These are phyloP conservation scores for silkworm (Bombyx mori) DNA, from an alignment of 1,140 invertebrate species.

Conservation along the genomic window ASM3026992v2 NC_085128.1:8081501-8082000, in stretches of 20 bases:
- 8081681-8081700: slow-evolving; percentile 33
- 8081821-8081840: slow-evolving; percentile 40
- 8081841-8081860: slow-evolving; percentile 33
- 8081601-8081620: slow-evolving; percentile 1
- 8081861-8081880: slow-evolving; percentile 62
- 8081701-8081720: slow-evolving; percentile 27
- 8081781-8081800: slow-evolving; percentile 26
- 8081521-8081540: too few species aligned
- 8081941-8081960: background rate
- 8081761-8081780: slow-evolving; percentile 20
- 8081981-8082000: too few species aligned
- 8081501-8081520: too few species aligned
- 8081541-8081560: too few species aligned
- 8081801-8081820: slow-evolving; percentile 41
- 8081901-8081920: background rate
- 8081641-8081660: background rate
- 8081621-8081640: background rate
- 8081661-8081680: slow-evolving; percentile 30
- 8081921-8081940: background rate
- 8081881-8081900: slow-evolving; percentile 39
- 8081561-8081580: background rate
- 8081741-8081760: slow-evolving; percentile 31
- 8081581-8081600: background rate
- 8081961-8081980: background rate
- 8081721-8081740: slow-evolving; percentile 47